Conservation (phyloP, 1,140 invertebrate genomes). For the Halictus rubicundus region DNA sequence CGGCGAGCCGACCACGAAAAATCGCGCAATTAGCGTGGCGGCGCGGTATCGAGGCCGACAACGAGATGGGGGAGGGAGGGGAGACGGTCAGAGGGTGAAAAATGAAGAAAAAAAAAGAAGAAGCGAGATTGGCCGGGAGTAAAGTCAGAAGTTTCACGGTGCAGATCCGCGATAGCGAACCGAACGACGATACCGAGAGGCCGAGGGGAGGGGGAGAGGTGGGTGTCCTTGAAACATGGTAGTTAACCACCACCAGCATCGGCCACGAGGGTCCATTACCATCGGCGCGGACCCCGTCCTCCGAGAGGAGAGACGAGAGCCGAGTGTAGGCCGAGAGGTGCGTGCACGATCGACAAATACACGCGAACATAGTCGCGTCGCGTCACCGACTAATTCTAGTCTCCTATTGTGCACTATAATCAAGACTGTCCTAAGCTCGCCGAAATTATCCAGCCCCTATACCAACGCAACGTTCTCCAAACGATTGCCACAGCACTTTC, state of each 20-base stretch:
- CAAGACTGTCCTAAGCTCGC: too few relatives aligned
- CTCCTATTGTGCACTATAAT: too few relatives aligned
- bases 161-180: slow-evolving; percentile 52
- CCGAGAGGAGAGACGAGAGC: slow-evolving; percentile 22
- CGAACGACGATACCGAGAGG: slow-evolving; percentile 39
- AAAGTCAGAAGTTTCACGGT: slow-evolving; percentile 51
- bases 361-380: background rate
- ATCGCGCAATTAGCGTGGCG: slow-evolving; percentile 40
- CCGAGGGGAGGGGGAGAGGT: slow-evolving; percentile 23
- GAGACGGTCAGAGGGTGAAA: background rate
- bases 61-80: background rate
- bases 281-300: slow-evolving; percentile 48
- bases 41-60: background rate
- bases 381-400: too few relatives aligned
- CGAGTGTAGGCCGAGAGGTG: slow-evolving; percentile 20
- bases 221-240: slow-evolving; percentile 71
- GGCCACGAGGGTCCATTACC: slow-evolving; percentile 61
- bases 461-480: too few relatives aligned
- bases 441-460: too few relatives aligned
- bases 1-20: slow-evolving; percentile 18
- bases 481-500: too few relatives aligned
- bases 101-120: background rate
- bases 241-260: slow-evolving; percentile 68
- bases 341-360: slow-evolving; percentile 31
- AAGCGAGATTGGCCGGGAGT: slow-evolving; percentile 24